phyloP scores from a whole-genome alignment of 2,113 vertebrate species.

The Bombycilla garrulus region DNA sequence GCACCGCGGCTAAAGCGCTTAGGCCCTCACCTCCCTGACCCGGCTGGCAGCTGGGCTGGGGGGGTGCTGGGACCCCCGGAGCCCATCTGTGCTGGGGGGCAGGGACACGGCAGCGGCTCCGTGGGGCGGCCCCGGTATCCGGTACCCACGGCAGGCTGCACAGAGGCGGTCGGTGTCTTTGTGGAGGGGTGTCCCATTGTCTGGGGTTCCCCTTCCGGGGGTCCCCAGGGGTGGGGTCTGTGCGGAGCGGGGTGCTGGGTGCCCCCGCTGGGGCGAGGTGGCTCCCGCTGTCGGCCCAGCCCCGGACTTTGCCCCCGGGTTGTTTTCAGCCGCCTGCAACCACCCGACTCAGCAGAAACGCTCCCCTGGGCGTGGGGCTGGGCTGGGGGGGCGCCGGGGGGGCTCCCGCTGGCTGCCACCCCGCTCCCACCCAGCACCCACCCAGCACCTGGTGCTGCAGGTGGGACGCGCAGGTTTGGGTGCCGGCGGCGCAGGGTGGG shows the following conservation, averaged over 20 bases:
- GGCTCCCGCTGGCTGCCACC: not conserved
- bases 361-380: constrained; percentile 19
- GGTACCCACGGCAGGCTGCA: fast-evolving
- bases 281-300: not conserved
- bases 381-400: not conserved
- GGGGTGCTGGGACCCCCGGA: constrained; percentile 8
- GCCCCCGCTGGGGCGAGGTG: not conserved
- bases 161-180: fast-evolving
- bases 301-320: constrained; percentile 51
- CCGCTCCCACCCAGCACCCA: not conserved
- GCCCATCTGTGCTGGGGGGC: constrained; percentile 44
- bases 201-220: fast-evolving
- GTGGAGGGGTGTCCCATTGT: not conserved
- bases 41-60: constrained; percentile 41
- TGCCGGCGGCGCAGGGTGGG: not conserved
- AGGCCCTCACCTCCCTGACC: constrained; percentile 46
- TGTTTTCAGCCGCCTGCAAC: constrained; percentile 34
- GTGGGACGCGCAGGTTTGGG: not conserved
- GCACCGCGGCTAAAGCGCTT: constrained; percentile 63
- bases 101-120: not conserved
- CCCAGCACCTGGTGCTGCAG: not conserved
- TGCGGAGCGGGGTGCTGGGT: not conserved
- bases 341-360: constrained; percentile 52
- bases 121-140: fast-evolving
- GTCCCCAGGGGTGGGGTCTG: fast-evolving